Evolutionary conservation across 2,797 vertebrate species (phyloP).

Genomic region (Platyrinchus mystaceus): DNA sequence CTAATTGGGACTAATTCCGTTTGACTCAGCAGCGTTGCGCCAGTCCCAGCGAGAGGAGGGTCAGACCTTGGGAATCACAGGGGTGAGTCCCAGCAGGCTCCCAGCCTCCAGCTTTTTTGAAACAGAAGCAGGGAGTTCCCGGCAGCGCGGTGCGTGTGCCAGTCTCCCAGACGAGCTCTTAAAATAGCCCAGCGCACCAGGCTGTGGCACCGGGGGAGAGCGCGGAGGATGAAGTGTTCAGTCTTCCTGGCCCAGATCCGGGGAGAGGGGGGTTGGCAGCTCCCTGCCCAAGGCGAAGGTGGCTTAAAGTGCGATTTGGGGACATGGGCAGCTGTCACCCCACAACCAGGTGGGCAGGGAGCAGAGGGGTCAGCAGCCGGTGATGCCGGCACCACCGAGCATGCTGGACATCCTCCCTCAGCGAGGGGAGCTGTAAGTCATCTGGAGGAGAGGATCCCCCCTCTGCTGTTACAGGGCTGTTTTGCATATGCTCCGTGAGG

Average conservation of each 20-base stretch:
- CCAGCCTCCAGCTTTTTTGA: conserved; percentile 56
- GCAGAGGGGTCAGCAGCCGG: neutral
- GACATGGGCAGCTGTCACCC: neutral
- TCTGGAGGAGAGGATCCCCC: conserved; percentile 35
- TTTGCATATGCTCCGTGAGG: conserved; percentile 53
- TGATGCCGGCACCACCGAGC: neutral
- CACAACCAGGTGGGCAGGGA: neutral
- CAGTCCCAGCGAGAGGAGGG: conserved; percentile 50
- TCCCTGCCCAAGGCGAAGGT: neutral
- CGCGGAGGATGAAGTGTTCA: conserved; percentile 34
- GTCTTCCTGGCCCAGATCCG: conserved; percentile 46
- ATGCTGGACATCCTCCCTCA: neutral
- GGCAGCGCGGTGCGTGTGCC: conserved; percentile 41
- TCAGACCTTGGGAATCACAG: conserved; percentile 60
- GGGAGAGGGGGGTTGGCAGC: neutral
- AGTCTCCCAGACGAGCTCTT: conserved; percentile 59
- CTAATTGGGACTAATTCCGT: conserved; percentile 28
- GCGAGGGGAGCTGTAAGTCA: conserved; percentile 28
- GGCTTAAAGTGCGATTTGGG: neutral
- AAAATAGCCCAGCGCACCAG: conserved; percentile 62
- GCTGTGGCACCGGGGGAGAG: conserved; percentile 56
- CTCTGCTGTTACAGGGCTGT: neutral
- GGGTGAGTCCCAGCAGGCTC: conserved; percentile 63
- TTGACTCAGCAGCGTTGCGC: conserved; percentile 9
- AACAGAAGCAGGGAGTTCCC: conserved; percentile 63